phyloP scores from a whole-genome alignment of 2,888 invertebrate species.

The Eupelmus urozonus region DNA sequence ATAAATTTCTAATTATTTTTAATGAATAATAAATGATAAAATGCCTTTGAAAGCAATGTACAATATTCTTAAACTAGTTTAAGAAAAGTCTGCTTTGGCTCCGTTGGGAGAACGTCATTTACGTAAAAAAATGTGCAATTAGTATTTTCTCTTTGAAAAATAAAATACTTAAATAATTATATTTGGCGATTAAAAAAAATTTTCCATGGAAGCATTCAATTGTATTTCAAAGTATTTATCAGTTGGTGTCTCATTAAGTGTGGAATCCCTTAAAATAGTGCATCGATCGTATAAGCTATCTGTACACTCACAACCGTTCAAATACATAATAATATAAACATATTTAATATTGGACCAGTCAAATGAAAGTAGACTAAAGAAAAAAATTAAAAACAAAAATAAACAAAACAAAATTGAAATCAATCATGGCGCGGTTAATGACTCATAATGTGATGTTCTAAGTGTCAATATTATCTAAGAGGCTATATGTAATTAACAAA shows the following conservation, averaged over 20 bases:
- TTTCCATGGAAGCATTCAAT: constrained; percentile 52
- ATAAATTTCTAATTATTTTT: constrained; percentile 6
- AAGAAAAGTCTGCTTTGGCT: constrained; percentile 10
- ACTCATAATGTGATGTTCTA: constrained; percentile 32
- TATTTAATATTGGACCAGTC: constrained; percentile 73
- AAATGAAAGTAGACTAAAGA: constrained; percentile 60
- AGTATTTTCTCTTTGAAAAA: constrained; percentile 10
- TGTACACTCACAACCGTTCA: constrained; percentile 75
- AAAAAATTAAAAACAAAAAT: constrained; percentile 49
- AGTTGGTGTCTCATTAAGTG: constrained; percentile 68
- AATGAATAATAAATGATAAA: constrained; percentile 6
- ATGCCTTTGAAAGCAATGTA: constrained; percentile 33
- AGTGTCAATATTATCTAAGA: constrained; percentile 23
- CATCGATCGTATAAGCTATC: constrained; percentile 72
- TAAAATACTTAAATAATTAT: constrained; percentile 21
- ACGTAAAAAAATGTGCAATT: constrained; percentile 11
- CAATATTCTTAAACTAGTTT: constrained; percentile 12
- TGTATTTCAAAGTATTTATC: constrained; percentile 42
- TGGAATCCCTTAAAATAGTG: constrained; percentile 67
- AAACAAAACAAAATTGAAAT: constrained; percentile 53
- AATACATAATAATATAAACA: constrained; percentile 75
- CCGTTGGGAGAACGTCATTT: constrained; percentile 9
- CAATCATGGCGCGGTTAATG: constrained; percentile 20
- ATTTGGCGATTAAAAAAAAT: constrained; percentile 41
- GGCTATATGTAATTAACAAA: constrained; percentile 30